A percentile compares a stretch with the other conserved stretches of the same genome.
Evolutionary conservation across 2,888 invertebrate species (phyloP).

Genomic region (Pristionchus exspectatus): DNA sequence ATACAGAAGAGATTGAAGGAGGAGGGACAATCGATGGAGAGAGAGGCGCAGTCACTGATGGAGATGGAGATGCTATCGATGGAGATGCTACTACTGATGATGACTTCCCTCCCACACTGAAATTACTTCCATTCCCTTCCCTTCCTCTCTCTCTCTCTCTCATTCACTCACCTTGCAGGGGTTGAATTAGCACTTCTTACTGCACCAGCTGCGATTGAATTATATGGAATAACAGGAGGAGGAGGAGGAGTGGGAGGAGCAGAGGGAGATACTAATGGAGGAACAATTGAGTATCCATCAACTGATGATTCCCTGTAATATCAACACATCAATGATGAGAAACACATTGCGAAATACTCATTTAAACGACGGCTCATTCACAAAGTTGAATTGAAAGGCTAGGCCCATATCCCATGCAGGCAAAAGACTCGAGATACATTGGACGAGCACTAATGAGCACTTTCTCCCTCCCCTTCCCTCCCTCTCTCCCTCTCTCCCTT

Average conservation of each 20-base stretch:
- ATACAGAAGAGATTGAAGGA: not conserved
- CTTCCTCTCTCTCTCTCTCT: not conserved
- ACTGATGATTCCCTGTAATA: constrained; percentile 17
- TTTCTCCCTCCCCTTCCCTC: not conserved
- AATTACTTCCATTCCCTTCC: not conserved
- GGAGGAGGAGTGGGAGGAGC: constrained; percentile 78
- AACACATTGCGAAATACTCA: not conserved
- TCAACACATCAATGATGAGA: not conserved
- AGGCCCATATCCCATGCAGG: not conserved
- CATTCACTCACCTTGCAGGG: constrained; percentile 11
- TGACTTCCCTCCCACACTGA: constrained; percentile 31
- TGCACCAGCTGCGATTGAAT: constrained; percentile 71
- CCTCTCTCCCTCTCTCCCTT: not conserved
- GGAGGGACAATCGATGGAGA: constrained; percentile 45
- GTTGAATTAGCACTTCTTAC: constrained; percentile 7
- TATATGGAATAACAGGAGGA: constrained; percentile 76
- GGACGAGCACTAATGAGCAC: not conserved
- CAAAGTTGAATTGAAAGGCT: not conserved
- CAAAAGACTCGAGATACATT: not conserved
- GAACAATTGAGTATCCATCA: not conserved
- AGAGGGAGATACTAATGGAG: constrained; percentile 78
- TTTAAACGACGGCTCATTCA: not conserved
- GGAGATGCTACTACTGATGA: not conserved
- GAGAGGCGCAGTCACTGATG: constrained; percentile 14
- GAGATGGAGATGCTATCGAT: constrained; percentile 21